Evolutionary conservation across 1,140 invertebrate species (phyloP).

Genomic region (Caenorhabditis tropicalis): DNA sequence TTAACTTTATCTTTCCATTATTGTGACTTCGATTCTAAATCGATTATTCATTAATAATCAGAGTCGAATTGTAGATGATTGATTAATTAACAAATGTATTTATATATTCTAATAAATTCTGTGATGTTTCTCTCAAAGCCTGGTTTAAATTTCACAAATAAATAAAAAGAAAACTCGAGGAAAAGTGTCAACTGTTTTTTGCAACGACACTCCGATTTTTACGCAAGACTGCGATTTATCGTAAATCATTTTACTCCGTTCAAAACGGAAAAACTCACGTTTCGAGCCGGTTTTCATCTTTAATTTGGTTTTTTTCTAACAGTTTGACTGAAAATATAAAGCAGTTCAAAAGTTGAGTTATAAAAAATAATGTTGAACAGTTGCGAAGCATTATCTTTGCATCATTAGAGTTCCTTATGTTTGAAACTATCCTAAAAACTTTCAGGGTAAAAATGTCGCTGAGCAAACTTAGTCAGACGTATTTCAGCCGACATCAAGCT

Average conservation of each 20-base stretch:
- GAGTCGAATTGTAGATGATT: neutral
- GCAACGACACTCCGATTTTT: neutral
- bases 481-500: constrained; percentile 16
- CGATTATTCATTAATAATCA: neutral
- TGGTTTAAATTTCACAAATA: neutral
- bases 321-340: no score
- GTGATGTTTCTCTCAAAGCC: neutral
- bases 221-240: neutral
- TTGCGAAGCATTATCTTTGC: neutral
- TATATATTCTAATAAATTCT: constrained; percentile 26
- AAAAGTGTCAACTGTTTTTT: neutral
- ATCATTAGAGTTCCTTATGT: neutral
- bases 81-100: constrained; percentile 23
- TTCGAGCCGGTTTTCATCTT: neutral
- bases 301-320: neutral
- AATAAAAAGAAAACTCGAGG: no score
- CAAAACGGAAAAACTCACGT: neutral
- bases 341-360: no score
- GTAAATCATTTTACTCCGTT: constrained; percentile 1
- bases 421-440: neutral
- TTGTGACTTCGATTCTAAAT: constrained; percentile 14
- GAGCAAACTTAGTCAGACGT: constrained; percentile 21
- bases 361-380: no score
- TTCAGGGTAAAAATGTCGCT: constrained; percentile 31
- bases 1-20: neutral